A percentile compares a stretch with the other conserved stretches of the same genome.
phyloP scores from a whole-genome alignment of 2,888 invertebrate genomes.

The Stegophylla sp. region DNA sequence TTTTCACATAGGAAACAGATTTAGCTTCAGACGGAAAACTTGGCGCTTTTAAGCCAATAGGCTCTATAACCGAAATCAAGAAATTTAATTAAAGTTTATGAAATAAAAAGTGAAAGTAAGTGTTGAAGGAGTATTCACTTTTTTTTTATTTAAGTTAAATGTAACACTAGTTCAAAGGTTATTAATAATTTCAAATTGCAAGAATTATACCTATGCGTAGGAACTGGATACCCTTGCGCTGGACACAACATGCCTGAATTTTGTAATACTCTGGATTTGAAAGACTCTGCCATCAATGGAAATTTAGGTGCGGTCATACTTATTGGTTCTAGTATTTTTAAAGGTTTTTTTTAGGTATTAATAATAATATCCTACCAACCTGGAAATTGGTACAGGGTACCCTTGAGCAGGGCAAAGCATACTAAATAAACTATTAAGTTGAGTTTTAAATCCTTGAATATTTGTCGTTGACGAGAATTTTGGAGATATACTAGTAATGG shows the following conservation, averaged over 20 bases:
- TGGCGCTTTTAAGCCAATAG: constrained; percentile 71
- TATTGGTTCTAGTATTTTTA: constrained; percentile 62
- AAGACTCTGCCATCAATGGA: constrained; percentile 65
- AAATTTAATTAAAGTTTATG: not conserved
- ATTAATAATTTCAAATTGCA: constrained; percentile 38
- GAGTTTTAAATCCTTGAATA: constrained; percentile 59
- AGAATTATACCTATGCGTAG: constrained; percentile 68
- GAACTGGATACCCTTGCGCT: constrained; percentile 75
- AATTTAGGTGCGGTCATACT: constrained; percentile 63
- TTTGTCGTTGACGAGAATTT: constrained; percentile 65
- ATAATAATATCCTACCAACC: constrained; percentile 69
- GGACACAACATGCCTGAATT: constrained; percentile 68
- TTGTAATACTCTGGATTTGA: constrained; percentile 67
- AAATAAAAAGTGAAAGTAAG: not conserved
- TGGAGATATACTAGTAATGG: constrained; percentile 65
- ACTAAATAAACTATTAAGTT: constrained; percentile 65
- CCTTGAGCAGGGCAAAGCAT: constrained; percentile 76
- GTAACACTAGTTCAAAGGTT: not conserved
- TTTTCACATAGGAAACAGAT: constrained; percentile 64
- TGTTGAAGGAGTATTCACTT: not conserved
- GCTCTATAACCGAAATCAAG: constrained; percentile 61
- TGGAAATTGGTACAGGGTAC: constrained; percentile 75
- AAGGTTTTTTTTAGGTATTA: constrained; percentile 62
- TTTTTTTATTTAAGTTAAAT: constrained; percentile 2
- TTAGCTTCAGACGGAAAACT: constrained; percentile 69